Percentiles rank a stretch among this genome's conserved stretches.
Evolutionary conservation across 2,113 vertebrate genomes (phyloP).

Genomic region (Rafetus swinhoei): DNA sequence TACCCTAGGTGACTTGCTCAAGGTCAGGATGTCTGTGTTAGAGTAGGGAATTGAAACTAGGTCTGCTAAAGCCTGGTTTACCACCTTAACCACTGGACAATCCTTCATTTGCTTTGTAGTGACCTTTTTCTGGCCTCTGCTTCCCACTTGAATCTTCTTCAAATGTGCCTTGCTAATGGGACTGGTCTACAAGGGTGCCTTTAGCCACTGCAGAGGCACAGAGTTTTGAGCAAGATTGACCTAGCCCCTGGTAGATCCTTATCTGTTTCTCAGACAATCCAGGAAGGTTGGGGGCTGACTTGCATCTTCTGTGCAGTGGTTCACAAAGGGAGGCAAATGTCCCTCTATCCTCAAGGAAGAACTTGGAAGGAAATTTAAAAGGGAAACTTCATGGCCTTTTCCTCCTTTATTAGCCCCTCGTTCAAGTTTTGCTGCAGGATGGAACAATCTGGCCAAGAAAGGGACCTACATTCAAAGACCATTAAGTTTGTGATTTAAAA

Average conservation of each 20-base stretch:
- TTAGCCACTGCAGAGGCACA: neutral
- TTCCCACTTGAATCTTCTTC: neutral
- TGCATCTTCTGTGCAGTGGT: neutral
- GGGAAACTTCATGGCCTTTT: neutral
- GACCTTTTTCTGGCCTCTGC: neutral
- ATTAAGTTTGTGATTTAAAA: slow-evolving; percentile 46
- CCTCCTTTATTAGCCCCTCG: neutral
- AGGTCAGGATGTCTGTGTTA: neutral
- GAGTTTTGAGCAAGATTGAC: neutral
- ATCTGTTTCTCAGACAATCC: neutral
- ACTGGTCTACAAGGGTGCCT: neutral
- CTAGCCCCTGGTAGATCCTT: rapidly evolving
- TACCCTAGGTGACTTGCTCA: neutral
- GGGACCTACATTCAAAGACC: slow-evolving; percentile 22
- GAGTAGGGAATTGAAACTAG: neutral
- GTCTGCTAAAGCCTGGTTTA: neutral
- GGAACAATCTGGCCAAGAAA: slow-evolving; percentile 16
- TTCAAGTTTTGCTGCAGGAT: slow-evolving; percentile 4
- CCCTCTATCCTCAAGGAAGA: neutral
- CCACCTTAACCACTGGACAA: no score
- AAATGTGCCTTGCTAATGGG: neutral
- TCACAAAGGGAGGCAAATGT: neutral
- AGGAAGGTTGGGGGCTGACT: neutral
- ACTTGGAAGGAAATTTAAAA: neutral
- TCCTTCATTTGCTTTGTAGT: neutral